Evolutionary conservation across 2,113 vertebrate genomes (phyloP).

Genomic region (Tympanuchus pallidicinctus): DNA sequence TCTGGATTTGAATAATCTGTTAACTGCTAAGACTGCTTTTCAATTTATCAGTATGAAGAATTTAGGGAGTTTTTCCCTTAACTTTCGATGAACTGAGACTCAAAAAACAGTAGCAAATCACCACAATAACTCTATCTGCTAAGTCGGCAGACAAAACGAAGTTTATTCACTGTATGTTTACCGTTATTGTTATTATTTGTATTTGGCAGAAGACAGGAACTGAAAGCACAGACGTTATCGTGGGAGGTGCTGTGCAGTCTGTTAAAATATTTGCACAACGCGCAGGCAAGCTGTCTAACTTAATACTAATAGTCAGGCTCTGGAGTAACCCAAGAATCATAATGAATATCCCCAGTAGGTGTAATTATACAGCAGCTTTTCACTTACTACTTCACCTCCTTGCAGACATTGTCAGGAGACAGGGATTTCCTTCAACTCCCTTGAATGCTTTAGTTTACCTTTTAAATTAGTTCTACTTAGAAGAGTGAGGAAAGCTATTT

Average conservation of each 20-base stretch:
- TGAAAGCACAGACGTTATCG: neutral
- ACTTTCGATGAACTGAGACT: conserved; percentile 13
- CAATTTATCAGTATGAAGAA: conserved; percentile 33
- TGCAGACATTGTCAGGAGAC: conserved; percentile 40
- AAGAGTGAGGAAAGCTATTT: neutral
- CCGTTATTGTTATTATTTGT: neutral
- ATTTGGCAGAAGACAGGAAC: neutral
- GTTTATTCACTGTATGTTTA: neutral
- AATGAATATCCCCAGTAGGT: conserved; percentile 67
- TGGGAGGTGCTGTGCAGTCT: neutral
- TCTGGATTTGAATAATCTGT: conserved; percentile 66
- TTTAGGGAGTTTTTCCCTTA: conserved; percentile 2
- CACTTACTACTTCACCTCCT: conserved; percentile 43
- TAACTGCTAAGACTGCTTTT: conserved; percentile 61
- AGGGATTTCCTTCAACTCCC: conserved; percentile 60
- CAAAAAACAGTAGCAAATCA: neutral
- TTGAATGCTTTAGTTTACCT: conserved; percentile 47
- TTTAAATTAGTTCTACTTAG: conserved; percentile 37
- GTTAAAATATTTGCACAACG: conserved; percentile 13
- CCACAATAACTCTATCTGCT: neutral
- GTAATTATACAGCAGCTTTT: conserved; percentile 62
- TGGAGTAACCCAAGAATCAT: conserved; percentile 56
- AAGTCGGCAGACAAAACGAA: neutral
- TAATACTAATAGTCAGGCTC: conserved; percentile 55
- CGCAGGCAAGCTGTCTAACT: conserved; percentile 22